phyloP scores from a whole-genome alignment of 2,888 invertebrate genomes.

The Clivina fossor region DNA sequence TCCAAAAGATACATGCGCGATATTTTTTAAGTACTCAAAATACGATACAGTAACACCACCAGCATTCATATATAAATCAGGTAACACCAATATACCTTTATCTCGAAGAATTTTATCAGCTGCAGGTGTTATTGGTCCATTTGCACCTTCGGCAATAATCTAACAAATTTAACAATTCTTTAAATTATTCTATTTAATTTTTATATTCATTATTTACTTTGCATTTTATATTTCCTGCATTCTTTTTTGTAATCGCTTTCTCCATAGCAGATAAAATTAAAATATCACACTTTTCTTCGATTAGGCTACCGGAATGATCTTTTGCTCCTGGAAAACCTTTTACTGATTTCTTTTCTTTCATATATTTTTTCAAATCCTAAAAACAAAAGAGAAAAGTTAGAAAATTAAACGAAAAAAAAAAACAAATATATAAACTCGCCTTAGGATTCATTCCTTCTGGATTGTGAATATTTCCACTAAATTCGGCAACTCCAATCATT shows the following conservation, averaged over 20 bases:
- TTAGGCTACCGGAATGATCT: slow-evolving; percentile 47
- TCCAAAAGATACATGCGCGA: slow-evolving; percentile 88
- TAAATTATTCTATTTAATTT: not conserved
- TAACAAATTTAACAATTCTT: slow-evolving; percentile 46
- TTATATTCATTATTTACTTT: slow-evolving; percentile 57
- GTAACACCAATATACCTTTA: slow-evolving; percentile 75
- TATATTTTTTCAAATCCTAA: slow-evolving; percentile 54
- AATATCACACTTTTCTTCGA: slow-evolving; percentile 73
- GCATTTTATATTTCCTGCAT: slow-evolving; percentile 69
- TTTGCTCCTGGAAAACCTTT: slow-evolving; percentile 67
- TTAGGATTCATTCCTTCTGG: slow-evolving; percentile 70
- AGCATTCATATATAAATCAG: slow-evolving; percentile 74
- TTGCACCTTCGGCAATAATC: slow-evolving; percentile 87
- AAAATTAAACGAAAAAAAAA: not conserved
- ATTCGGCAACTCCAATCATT: slow-evolving; percentile 71
- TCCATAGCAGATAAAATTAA: slow-evolving; percentile 79
- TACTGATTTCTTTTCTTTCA: slow-evolving; percentile 59
- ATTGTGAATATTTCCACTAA: slow-evolving; percentile 64
- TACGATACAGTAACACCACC: slow-evolving; percentile 92
- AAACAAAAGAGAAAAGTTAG: not conserved
- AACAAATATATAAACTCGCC: slow-evolving; percentile 52
- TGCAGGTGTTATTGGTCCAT: slow-evolving; percentile 87
- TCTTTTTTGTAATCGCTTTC: slow-evolving; percentile 69
- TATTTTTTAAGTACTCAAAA: slow-evolving; percentile 89
- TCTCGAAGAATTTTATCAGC: slow-evolving; percentile 75